Evolutionary conservation across 2,113 vertebrate species (phyloP).

Genomic region (Charina bottae): DNA sequence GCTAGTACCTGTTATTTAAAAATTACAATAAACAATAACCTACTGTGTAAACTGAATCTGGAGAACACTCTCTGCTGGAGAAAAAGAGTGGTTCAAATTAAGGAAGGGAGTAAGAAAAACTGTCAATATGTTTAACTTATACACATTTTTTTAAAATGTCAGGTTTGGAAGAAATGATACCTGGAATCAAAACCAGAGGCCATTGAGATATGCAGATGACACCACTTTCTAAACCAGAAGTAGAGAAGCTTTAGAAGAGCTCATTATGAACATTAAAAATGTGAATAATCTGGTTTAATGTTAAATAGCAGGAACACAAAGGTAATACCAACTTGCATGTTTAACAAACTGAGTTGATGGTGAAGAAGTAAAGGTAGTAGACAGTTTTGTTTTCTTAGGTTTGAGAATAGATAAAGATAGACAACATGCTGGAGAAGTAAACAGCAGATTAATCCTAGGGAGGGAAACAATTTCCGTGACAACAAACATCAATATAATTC

Average conservation of each 20-base stretch:
- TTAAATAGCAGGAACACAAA: neutral
- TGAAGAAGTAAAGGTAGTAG: neutral
- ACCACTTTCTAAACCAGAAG: neutral
- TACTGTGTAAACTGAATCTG: neutral
- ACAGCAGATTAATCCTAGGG: neutral
- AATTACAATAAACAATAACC: neutral
- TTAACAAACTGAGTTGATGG: neutral
- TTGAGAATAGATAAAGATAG: neutral
- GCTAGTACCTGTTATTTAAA: neutral
- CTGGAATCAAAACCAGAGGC: neutral
- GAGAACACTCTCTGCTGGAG: neutral
- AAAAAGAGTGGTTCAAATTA: neutral
- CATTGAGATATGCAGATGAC: too few relatives aligned
- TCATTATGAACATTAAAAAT: neutral
- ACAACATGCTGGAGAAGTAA: neutral
- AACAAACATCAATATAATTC: neutral
- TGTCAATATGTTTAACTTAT: too few relatives aligned
- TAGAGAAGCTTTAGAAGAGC: neutral
- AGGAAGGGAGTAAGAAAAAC: neutral
- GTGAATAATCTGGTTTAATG: neutral
- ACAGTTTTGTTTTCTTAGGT: neutral
- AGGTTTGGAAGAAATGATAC: neutral
- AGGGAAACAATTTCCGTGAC: neutral
- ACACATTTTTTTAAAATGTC: too few relatives aligned
- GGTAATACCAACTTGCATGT: neutral